Evolutionary conservation across 1,140 invertebrate species (phyloP), one percentile per base, ranked within the genome.

Genomic region (Thereuonema tuberculata): DNA sequence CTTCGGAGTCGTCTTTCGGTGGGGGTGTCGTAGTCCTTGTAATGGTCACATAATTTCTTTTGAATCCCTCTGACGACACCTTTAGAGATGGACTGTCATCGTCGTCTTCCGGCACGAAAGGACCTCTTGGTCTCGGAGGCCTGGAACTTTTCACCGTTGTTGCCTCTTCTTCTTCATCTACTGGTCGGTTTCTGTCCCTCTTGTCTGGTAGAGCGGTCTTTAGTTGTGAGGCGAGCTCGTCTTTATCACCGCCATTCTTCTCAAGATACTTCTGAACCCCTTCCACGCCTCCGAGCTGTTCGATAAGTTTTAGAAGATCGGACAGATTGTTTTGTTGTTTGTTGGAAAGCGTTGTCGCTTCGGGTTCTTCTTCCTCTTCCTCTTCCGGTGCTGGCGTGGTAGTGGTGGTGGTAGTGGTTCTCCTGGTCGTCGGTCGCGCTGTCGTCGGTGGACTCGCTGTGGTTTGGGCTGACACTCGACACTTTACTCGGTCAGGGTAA

Each of bases 401-500:
- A 31, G 66, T 69, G 47, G 74, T 67, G 56, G 73, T 73, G 0
- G 78, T 75, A 54, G 75, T 71, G 25, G 74, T 67, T 0, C 75
- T 72, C 29, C 78, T 77, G 0, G 77, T 77, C 14, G 79, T 77
- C 1, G 75, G 68, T 15, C 74, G 69, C 2, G 74, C 67, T 31
- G 72, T 69, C 66, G 80, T 81, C n/a, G 63, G 56, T 20, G 66
- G 59, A 12, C 63, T 56, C 2, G 59, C 27, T 53, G 54, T 58
- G 20, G 55, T 61, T 27, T 58, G 59, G 14, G 62, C 64, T 43
- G 48, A 21, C 79, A 67, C 61, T 63, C 69, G 71, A 70, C 91
- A 94, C 20, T 84, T 75, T 0, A 93, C 90, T 69, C 93, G 93
- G 56, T 88, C 78, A 0, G 87, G 82, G 69, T 93, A 93, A 69